Conservation (phyloP, 2,888 invertebrate genomes). For the Taphrorychus bicolor region DNA sequence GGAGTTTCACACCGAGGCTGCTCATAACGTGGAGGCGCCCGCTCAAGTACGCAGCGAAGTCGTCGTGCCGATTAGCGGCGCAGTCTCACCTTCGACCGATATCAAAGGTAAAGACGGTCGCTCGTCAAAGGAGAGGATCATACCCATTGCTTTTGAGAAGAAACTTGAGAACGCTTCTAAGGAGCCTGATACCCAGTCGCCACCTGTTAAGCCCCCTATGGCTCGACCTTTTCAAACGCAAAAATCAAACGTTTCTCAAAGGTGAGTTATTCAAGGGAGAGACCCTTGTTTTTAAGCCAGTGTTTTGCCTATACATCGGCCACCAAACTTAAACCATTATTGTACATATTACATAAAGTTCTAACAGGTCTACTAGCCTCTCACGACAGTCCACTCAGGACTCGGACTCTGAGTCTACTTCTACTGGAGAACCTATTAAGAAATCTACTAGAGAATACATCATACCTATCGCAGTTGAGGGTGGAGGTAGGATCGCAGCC, state of each 20-base stretch:
- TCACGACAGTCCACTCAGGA: slow-evolving; percentile 73
- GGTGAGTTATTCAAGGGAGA: slow-evolving; percentile 44
- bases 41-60: slow-evolving; percentile 62
- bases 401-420: slow-evolving; percentile 72
- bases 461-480: slow-evolving; percentile 92
- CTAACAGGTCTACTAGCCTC: slow-evolving; percentile 57
- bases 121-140: slow-evolving; percentile 68
- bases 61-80: slow-evolving; percentile 64
- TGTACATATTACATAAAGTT: too few relatives aligned
- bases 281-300: slow-evolving; percentile 1
- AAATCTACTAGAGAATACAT: slow-evolving; percentile 91
- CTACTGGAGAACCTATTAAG: slow-evolving; percentile 76
- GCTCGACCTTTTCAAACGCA: slow-evolving; percentile 62
- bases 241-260: slow-evolving; percentile 59
- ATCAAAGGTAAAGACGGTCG: slow-evolving; percentile 27
- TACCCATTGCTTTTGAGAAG: slow-evolving; percentile 67
- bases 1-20: slow-evolving; percentile 69
- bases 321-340: not conserved
- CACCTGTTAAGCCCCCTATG: slow-evolving; percentile 60
- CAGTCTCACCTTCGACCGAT: slow-evolving; percentile 38
- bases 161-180: slow-evolving; percentile 50
- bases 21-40: slow-evolving; percentile 63
- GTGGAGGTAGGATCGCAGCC: slow-evolving; percentile 65
- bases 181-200: slow-evolving; percentile 53
- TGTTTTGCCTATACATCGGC: too few relatives aligned